phyloP scores from a whole-genome alignment of 2,888 invertebrate species.

The Cryptus viduatorius region DNA sequence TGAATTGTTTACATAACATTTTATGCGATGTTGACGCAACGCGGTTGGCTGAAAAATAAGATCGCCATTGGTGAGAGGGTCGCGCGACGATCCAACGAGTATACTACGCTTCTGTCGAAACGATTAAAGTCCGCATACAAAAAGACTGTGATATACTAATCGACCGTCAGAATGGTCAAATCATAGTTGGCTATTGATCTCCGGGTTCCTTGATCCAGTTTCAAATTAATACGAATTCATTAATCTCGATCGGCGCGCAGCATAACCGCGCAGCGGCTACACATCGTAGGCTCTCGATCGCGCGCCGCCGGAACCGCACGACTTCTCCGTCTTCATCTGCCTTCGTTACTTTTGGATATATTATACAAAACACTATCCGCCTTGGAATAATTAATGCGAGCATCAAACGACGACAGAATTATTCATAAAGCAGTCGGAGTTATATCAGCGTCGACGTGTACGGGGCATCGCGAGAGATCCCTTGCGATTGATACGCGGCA shows the following conservation, averaged over 20 bases:
- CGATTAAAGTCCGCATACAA: not conserved
- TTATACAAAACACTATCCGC: slow-evolving; percentile 20
- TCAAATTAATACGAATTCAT: slow-evolving; percentile 47
- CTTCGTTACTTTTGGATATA: slow-evolving; percentile 14
- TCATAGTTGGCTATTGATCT: not conserved
- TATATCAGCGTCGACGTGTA: slow-evolving; percentile 36
- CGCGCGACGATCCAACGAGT: not conserved
- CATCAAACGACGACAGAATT: slow-evolving; percentile 64
- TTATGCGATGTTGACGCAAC: not conserved
- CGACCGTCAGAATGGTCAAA: not conserved
- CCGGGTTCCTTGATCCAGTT: slow-evolving; percentile 43
- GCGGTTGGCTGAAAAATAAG: not conserved
- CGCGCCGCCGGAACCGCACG: not conserved
- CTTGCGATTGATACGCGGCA: slow-evolving; percentile 49
- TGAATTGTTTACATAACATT: not conserved
- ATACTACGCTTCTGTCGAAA: not conserved
- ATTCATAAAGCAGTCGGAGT: slow-evolving; percentile 51
- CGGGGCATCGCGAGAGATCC: slow-evolving; percentile 23
- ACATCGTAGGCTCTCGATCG: not conserved
- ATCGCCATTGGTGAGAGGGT: not conserved
- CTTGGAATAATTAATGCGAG: slow-evolving; percentile 53
- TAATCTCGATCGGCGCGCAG: slow-evolving; percentile 30
- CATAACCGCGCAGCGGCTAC: not conserved
- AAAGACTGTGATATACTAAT: slow-evolving; percentile 3
- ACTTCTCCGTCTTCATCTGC: not conserved